A percentile compares a stretch with the other conserved stretches of the same genome.
phyloP scores from a whole-genome alignment of 35 echinoderm and acorn worm species.

The Anneissia japonica region DNA sequence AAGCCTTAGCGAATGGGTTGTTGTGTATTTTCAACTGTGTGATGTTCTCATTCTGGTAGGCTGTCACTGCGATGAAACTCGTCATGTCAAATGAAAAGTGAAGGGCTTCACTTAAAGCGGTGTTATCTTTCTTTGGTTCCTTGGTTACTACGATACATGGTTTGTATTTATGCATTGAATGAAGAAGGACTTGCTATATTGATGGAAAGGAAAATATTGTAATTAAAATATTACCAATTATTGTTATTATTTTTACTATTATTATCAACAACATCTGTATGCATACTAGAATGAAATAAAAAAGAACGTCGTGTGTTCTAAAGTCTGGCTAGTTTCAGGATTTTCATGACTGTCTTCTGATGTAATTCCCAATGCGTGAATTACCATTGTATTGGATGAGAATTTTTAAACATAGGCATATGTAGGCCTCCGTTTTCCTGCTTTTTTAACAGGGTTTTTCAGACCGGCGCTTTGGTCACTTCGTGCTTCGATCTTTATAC shows the following conservation, averaged over 20 bases:
- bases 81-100: slow-evolving; percentile 51
- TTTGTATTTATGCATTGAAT: slow-evolving; percentile 93
- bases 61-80: slow-evolving; percentile 77
- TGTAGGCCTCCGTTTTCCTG: too few species aligned
- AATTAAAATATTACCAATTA: background rate
- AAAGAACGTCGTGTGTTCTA: too few species aligned
- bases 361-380: too few species aligned
- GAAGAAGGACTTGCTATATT: slow-evolving; percentile 56
- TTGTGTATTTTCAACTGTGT: slow-evolving; percentile 92
- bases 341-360: too few species aligned
- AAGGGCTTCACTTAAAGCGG: background rate
- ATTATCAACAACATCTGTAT: too few species aligned
- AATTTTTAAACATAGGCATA: too few species aligned
- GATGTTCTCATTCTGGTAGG: slow-evolving; percentile 88
- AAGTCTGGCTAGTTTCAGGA: too few species aligned
- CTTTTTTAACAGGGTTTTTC: too few species aligned
- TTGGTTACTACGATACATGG: slow-evolving; percentile 50
- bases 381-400: too few species aligned
- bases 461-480: too few species aligned
- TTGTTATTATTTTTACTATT: background rate
- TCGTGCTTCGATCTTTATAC: too few species aligned
- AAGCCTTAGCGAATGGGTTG: slow-evolving; percentile 93
- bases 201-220: background rate
- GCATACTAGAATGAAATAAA: too few species aligned
- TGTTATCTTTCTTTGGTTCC: background rate